Evolutionary conservation across 1,140 invertebrate genomes (phyloP).

Genomic region (Cyphomyrmex costatus): DNA sequence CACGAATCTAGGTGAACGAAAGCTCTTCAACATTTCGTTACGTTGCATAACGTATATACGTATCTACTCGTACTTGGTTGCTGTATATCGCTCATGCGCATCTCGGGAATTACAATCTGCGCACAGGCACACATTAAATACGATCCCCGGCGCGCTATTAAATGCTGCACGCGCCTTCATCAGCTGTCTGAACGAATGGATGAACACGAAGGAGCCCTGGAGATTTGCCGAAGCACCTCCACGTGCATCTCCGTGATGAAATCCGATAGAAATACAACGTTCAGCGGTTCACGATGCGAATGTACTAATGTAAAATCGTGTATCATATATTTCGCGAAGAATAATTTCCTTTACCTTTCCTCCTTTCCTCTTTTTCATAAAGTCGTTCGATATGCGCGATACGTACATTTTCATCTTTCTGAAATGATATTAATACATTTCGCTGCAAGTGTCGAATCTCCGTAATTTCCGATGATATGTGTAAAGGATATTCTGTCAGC

Average conservation of each 20-base stretch:
- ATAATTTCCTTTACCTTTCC: neutral
- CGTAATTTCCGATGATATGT: neutral
- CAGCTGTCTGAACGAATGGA: constrained; percentile 24
- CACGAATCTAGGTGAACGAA: constrained; percentile 10
- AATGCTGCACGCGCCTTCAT: constrained; percentile 47
- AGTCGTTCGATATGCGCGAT: neutral
- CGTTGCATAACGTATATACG: constrained; percentile 1
- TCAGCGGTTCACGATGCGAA: constrained; percentile 6
- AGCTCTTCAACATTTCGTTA: constrained; percentile 11
- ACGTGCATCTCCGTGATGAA: constrained; percentile 37
- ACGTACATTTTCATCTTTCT: too few species aligned
- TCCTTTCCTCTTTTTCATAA: neutral
- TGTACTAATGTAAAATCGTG: neutral
- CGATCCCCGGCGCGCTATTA: constrained; percentile 44
- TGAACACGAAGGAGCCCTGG: constrained; percentile 15
- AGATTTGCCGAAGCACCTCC: constrained; percentile 27
- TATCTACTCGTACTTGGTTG: neutral
- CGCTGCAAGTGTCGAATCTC: neutral
- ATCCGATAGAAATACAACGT: constrained; percentile 43
- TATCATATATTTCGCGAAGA: constrained; percentile 11
- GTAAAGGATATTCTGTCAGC: neutral
- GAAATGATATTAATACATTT: neutral
- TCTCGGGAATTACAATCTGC: constrained; percentile 4
- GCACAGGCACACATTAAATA: constrained; percentile 48
- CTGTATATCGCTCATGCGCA: neutral